These are phyloP conservation scores for Epinotia nisella DNA, from an alignment of 2,888 invertebrate species.

Conservation along the genomic window DNA sequence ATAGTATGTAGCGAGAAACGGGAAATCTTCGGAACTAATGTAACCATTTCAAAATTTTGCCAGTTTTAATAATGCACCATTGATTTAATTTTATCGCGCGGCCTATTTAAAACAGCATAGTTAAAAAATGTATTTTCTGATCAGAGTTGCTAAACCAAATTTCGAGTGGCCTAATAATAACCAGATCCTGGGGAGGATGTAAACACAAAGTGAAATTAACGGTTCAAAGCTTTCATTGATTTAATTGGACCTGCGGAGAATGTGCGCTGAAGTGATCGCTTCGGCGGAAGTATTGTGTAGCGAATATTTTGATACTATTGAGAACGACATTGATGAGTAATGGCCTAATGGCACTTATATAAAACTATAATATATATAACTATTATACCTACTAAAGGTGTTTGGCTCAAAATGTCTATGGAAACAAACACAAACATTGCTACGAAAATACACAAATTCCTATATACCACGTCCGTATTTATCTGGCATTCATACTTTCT, in stretches of 20 bases:
- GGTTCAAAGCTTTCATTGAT: slow-evolving; percentile 31
- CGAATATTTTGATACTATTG: neutral
- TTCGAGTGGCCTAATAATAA: slow-evolving; percentile 9
- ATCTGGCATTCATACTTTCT: slow-evolving; percentile 32
- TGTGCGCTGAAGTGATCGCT: slow-evolving; percentile 21
- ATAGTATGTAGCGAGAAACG: too few species aligned
- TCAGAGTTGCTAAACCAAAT: neutral
- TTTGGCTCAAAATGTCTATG: neutral
- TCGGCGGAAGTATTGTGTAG: slow-evolving; percentile 7
- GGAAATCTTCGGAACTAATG: too few species aligned
- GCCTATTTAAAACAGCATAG: neutral
- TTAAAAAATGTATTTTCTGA: neutral
- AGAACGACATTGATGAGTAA: neutral
- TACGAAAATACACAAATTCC: slow-evolving; percentile 9
- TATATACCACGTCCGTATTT: slow-evolving; percentile 12
- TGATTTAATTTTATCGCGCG: too few species aligned
- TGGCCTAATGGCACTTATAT: neutral
- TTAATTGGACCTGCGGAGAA: slow-evolving; percentile 31
- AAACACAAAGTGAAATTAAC: slow-evolving; percentile 26
- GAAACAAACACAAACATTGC: neutral
- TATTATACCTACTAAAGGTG: too few species aligned
- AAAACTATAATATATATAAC: neutral
- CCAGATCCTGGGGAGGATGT: slow-evolving; percentile 16
- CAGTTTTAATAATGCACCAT: too few species aligned
- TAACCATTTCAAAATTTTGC: too few species aligned